Evolutionary conservation across 1,140 invertebrate genomes (phyloP), one percentile per base, ranked within the genome.

Genomic region (Aradophagus sp.): DNA sequence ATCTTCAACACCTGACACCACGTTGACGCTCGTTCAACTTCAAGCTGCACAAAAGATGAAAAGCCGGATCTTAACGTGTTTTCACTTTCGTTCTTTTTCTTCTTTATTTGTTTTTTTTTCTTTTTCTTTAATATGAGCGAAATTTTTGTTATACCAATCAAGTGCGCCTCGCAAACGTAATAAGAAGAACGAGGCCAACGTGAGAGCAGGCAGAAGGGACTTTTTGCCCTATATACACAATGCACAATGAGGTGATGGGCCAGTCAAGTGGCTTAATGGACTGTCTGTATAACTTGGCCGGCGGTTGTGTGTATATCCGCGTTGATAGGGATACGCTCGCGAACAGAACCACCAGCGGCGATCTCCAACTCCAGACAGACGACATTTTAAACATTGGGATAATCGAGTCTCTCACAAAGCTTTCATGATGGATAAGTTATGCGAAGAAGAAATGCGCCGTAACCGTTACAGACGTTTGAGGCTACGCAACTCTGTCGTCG

Each of bases 351-450:
- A n/a, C 11, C 14, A 2, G 1, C 17, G 16, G 32, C 39, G 15
- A 56, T 44, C 63, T 27, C 50, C 32, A 29, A 55, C 56, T 69
- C 35, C 42, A 48, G 19, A 29, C 34, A 48, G 44, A 56, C 56
- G 66, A 69, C 66, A 69, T 69, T 69, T 69, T 69, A 62, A 69
- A 69, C 58, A 69, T 47, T 45, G 66, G 58, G 56, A 69, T 69
- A 69, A 69, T 69, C 66, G 66, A 61, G 66, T 55, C 42, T 14
- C 48, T 45, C 66, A 56, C 66, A 69, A 69, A 69, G 58, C 56
- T 69, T 69, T 69, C 66, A 52, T 69, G 66, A 69, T 69, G 58
- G 66, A 69, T 69, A 69, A 62, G 66, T 58, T 63, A 69, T 69
- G 66, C 66, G 56, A 56, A 41, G 56, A 61, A 69, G 66, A 62